These are phyloP conservation scores for Anas acuta DNA, from an alignment of 2,797 vertebrate genomes.

Conservation along the genomic window DNA sequence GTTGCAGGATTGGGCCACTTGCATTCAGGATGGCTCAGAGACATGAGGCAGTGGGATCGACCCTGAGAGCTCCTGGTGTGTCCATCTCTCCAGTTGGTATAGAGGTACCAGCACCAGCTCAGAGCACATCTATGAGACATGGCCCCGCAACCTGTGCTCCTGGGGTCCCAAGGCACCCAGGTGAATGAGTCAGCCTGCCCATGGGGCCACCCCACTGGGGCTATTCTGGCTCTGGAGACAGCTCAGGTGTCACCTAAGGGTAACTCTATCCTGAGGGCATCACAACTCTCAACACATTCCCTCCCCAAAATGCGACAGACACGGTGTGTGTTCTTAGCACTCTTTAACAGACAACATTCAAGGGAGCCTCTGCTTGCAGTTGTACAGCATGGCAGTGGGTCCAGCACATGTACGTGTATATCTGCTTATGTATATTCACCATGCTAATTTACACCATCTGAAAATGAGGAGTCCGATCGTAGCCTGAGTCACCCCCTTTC, in stretches of 20 bases:
- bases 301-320: rapidly evolving
- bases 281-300: background rate
- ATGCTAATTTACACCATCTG: background rate
- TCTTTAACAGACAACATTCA: background rate
- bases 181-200: background rate
- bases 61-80: background rate
- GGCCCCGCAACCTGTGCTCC: background rate
- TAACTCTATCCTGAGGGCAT: background rate
- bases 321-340: background rate
- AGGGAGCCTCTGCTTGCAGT: background rate
- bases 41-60: background rate
- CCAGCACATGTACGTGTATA: background rate
- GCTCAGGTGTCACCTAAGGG: background rate
- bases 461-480: background rate
- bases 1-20: background rate
- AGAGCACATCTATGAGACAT: background rate
- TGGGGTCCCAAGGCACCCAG: background rate
- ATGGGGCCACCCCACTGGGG: rapidly evolving
- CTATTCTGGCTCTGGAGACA: background rate
- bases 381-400: background rate
- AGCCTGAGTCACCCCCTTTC: background rate
- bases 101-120: background rate
- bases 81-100: background rate
- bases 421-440: background rate
- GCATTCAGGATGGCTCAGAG: background rate